Evolutionary conservation across 30 jellyfish, hydroid and myxozoan species (phyloP), one percentile per base, ranked within the genome.

Genomic region (Chrysaora quinquecirrha): DNA sequence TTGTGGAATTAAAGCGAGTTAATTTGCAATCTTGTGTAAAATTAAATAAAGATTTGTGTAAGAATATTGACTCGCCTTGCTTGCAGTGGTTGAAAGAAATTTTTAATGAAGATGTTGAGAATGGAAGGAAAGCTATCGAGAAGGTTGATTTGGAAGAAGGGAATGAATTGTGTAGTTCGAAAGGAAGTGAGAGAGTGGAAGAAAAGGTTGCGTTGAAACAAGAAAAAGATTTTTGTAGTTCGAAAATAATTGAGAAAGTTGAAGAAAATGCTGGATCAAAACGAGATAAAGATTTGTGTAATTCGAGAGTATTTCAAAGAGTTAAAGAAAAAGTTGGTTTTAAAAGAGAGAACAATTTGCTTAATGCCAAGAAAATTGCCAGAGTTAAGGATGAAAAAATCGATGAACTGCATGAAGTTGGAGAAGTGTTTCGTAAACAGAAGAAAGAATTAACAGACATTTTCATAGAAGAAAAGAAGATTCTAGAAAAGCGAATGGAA

Each of bases 401-500:
- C n/a, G 92, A 69, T 20, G 92, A 82, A 29, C 77, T 82, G 9
- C 43, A 64, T 58, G 85, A 82, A 82, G 85, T 82, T 14, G 92
- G 92, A 0, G 92, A 82, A 54, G 96, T 76, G n/a, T 88, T 87
- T 75, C 67, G 97, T 62, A 70, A 87, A 56, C 99, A 94, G 76
- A 94, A 94, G 76, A 64, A 60, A 24, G 99, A 94, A 76, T 47
- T 94, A 21, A 69, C 94, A 0, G 93, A 94, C 60, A 74, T 94
- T 16, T 83, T 94, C 34, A 77, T 63, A 64, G 31, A 79, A 48
- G 99, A 94, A 56, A 94, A 94, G 67, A 82, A 83, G 33, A 90
- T 82, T 58, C 52, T 80, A 9, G 82, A 69, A 47, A 93, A 87
- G 23, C 97, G 87, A 46, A 60, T 80, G 22, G 31, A 48, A 32